A percentile compares a stretch with the other conserved stretches of the same genome.
These are phyloP conservation scores for Enteromius radiatus DNA, from an alignment of 2,797 vertebrate genomes.

Conservation along the genomic window DNA sequence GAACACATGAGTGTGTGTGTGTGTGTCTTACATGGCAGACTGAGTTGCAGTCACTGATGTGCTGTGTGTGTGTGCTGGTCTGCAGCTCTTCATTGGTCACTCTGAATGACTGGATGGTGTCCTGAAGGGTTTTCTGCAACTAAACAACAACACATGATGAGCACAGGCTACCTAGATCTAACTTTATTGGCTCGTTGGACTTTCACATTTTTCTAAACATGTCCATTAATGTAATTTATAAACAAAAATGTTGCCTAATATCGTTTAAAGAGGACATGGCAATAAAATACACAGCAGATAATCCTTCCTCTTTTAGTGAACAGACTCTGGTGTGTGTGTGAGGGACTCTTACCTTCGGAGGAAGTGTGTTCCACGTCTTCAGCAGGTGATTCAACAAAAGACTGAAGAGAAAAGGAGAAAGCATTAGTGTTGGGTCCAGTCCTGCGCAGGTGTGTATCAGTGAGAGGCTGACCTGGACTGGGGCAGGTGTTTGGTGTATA, in stretches of 20 bases:
- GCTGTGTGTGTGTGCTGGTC: slow-evolving; percentile 67
- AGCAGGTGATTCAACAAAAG: slow-evolving; percentile 88
- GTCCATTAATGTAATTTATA: too few species aligned
- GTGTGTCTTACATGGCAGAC: slow-evolving; percentile 66
- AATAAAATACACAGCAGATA: too few species aligned
- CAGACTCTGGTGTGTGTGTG: too few species aligned
- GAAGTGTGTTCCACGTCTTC: slow-evolving; percentile 82
- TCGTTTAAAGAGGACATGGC: too few species aligned
- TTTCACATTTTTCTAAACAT: too few species aligned
- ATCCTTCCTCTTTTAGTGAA: too few species aligned
- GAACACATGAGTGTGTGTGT: too few species aligned
- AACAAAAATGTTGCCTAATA: too few species aligned
- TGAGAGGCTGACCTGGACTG: slow-evolving; percentile 84
- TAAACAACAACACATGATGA: slow-evolving; percentile 58
- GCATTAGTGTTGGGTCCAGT: background rate
- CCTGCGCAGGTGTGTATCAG: background rate
- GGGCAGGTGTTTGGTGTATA: slow-evolving; percentile 91
- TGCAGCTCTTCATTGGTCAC: slow-evolving; percentile 92
- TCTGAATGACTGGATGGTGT: slow-evolving; percentile 88
- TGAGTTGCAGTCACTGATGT: slow-evolving; percentile 77
- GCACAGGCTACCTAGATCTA: background rate
- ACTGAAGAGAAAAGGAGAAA: slow-evolving; percentile 67
- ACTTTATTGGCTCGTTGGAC: too few species aligned
- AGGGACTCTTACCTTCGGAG: slow-evolving; percentile 81
- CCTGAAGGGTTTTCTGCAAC: slow-evolving; percentile 86